Evolutionary conservation across 2,113 vertebrate species (phyloP).

Genomic region (Shinisaurus crocodilurus): DNA sequence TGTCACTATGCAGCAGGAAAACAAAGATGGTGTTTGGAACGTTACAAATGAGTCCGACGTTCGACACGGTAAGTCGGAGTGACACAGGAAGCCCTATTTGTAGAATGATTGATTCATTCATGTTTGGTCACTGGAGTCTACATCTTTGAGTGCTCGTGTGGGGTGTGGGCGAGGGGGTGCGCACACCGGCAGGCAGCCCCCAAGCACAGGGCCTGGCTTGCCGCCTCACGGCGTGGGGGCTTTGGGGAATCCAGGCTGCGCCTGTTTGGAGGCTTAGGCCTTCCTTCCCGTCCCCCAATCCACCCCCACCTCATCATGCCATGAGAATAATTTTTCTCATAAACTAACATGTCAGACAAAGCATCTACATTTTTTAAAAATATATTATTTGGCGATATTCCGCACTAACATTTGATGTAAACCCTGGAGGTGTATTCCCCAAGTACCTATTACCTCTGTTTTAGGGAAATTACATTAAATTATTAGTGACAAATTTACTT

Average conservation of each 20-base stretch:
- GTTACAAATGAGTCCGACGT: conserved; percentile 73
- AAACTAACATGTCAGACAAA: conserved; percentile 83
- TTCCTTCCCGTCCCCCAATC: conserved; percentile 20
- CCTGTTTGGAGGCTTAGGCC: conserved; percentile 38
- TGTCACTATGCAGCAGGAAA: conserved; percentile 68
- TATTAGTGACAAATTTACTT: conserved; percentile 89
- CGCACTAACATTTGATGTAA: conserved; percentile 82
- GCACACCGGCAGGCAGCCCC: conserved; percentile 60
- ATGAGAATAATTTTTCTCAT: conserved; percentile 77
- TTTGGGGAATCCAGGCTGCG: conserved; percentile 25
- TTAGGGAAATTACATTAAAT: conserved; percentile 89
- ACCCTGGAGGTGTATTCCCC: conserved; percentile 85
- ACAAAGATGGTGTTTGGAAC: conserved; percentile 70
- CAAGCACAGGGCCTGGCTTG: conserved; percentile 21
- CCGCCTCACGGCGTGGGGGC: conserved; percentile 48
- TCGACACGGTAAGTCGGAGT: conserved; percentile 71
- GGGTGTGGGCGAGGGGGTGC: conserved; percentile 23
- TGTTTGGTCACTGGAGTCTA: conserved; percentile 71
- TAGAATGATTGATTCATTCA: conserved; percentile 74
- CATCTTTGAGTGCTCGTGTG: conserved; percentile 55
- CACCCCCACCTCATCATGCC: conserved; percentile 71
- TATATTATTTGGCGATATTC: conserved; percentile 79
- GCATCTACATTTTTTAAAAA: conserved; percentile 79
- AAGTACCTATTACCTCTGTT: conserved; percentile 85
- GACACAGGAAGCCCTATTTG: conserved; percentile 71